Evolutionary conservation across 2,113 vertebrate species (phyloP), one percentile per base, ranked within the genome.

Genomic region (sheep (Ovis aries)): DNA sequence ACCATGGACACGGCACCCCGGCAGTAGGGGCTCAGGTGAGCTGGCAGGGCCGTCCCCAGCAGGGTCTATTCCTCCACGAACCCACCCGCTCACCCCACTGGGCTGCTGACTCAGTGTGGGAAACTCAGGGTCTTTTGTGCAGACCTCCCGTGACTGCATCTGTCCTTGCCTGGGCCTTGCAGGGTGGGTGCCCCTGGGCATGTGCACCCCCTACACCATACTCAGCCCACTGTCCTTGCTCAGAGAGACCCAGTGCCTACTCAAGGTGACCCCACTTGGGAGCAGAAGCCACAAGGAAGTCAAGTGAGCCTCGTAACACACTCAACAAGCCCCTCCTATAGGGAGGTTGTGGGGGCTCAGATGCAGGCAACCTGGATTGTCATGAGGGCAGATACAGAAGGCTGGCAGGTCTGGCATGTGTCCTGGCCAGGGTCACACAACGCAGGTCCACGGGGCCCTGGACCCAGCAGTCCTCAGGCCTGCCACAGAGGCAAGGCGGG

Each of bases 1-100:
- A 13, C 40, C 13, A 23, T 92, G 29, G 97, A 98, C 4, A 0
- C 81, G 45, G 89, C 97, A 0, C 77, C 98, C 1, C 98, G 2
- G 27, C 98, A 98, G 50, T 99, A 95, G 98, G 57, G 5, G 21
- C 7, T 55, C 92, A 98, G 98, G 98, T 99, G 93, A 98, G 99
- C 97, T 36, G 6, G 55, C 25, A 23, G 60, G 50, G 40, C 40
- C 19, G 0, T 21, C 7, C 19, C 12, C 11, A 5, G 36, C 27
- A 53, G 50, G 25, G 7, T 27, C 13, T 8, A 29, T 77, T 55
- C 84, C 9, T 1, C 19, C 60, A 27, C 50, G 1, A 52, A 40
- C 40, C 91, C 33, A 3, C 52, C 48, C 3, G 7, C 19, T 59
- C 7, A 31, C 57, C 29, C 33, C 59, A 52, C 55, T 11, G 59